Evolutionary conservation across 1,140 invertebrate genomes (phyloP).

Genomic region (Drosophila kepulauana): DNA sequence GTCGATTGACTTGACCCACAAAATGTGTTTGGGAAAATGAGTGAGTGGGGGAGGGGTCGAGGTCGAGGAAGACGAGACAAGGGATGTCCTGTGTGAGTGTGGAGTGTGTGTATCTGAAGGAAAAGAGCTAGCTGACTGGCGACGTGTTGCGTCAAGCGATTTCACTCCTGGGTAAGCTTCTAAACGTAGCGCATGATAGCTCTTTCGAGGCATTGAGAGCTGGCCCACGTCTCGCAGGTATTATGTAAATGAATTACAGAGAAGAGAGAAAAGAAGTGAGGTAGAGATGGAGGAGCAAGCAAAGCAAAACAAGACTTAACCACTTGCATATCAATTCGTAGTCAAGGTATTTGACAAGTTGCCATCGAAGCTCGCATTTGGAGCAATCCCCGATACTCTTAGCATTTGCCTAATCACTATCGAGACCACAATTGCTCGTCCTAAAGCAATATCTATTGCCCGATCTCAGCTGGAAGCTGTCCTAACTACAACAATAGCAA

Average conservation of each 20-base stretch:
- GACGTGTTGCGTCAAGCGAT: conserved; percentile 64
- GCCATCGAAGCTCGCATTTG: no score
- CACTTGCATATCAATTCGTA: conserved; percentile 44
- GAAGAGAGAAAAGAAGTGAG: background rate
- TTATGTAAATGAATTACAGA: conserved; percentile 76
- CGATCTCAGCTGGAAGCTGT: background rate
- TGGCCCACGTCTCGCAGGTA: conserved; percentile 60
- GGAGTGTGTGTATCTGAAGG: conserved; percentile 9
- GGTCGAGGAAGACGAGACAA: background rate
- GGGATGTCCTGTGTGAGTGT: background rate
- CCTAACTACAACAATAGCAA: background rate
- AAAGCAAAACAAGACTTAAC: conserved; percentile 18
- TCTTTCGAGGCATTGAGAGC: conserved; percentile 18
- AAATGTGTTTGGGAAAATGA: conserved; percentile 46
- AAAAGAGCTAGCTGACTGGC: conserved; percentile 2
- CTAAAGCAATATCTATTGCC: no score
- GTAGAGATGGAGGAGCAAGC: background rate
- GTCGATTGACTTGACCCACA: conserved; percentile 71
- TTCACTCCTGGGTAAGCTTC: conserved; percentile 59
- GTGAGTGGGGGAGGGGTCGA: background rate
- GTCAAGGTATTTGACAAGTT: background rate
- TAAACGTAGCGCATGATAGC: conserved; percentile 61
- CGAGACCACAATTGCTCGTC: no score
- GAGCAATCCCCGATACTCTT: no score
- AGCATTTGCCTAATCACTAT: no score